Percentiles rank a stretch among this genome's conserved stretches.
These are phyloP conservation scores for Eupithecia vulgata DNA, from an alignment of 2,888 invertebrate genomes.

Conservation along the genomic window DNA sequence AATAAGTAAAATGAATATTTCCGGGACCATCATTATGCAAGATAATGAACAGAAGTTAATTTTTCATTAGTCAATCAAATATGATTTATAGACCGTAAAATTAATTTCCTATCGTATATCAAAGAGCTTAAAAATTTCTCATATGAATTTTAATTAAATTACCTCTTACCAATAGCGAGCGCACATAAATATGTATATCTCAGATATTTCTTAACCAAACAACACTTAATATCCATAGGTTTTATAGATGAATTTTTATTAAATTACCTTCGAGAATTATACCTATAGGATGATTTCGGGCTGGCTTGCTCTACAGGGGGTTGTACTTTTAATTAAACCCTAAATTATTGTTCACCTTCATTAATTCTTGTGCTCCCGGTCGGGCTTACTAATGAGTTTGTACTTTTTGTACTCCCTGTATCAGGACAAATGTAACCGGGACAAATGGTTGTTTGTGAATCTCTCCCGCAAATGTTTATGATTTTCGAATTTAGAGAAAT, in stretches of 20 bases:
- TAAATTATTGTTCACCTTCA: conserved; percentile 84
- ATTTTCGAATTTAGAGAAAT: conserved; percentile 17
- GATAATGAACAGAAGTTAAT: not conserved
- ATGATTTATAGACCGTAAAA: conserved; percentile 20
- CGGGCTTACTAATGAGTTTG: conserved; percentile 79
- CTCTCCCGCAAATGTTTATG: conserved; percentile 19
- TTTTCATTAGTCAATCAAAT: conserved; percentile 2
- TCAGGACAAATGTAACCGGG: conserved; percentile 45
- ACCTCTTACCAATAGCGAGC: conserved; percentile 37
- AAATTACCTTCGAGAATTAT: conserved; percentile 82
- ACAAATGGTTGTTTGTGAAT: conserved; percentile 45
- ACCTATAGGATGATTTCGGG: conserved; percentile 60
- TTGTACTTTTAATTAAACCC: conserved; percentile 83
- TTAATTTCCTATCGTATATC: conserved; percentile 31
- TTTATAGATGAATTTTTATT: conserved; percentile 68
- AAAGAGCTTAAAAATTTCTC: conserved; percentile 9
- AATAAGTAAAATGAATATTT: not conserved
- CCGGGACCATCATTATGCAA: not conserved
- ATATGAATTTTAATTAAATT: conserved; percentile 35
- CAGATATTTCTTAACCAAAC: conserved; percentile 13
- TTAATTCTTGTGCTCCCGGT: conserved; percentile 81
- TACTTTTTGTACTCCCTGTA: conserved; percentile 75
- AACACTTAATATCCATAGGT: conserved; percentile 27
- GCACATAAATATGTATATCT: conserved; percentile 31
- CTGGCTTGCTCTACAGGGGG: conserved; percentile 64